Evolutionary conservation across 92 coral and sea anemone genomes (phyloP).

Genomic region (Galaxea fascicularis): DNA sequence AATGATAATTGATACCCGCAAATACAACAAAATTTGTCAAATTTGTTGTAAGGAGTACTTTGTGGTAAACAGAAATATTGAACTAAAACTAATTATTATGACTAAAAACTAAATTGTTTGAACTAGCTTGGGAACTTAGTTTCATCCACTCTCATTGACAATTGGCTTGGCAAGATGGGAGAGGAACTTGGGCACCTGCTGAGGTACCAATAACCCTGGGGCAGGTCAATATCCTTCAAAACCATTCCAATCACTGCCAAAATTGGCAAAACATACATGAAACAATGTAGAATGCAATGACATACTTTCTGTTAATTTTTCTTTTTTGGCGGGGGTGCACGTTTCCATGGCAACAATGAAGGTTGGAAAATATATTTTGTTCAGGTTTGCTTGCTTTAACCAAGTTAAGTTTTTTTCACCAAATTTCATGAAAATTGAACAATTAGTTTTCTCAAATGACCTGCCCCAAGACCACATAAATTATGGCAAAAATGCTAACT

Average conservation of each 20-base stretch:
- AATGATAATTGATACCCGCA: no score
- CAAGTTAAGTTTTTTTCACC: constrained; percentile 5
- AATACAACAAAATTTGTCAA: no score
- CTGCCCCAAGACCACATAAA: constrained; percentile 27
- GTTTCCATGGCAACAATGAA: constrained; percentile 24
- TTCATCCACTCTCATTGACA: no score
- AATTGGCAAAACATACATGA: constrained; percentile 12
- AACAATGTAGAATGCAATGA: constrained; percentile 36
- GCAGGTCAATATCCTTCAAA: constrained; percentile 36
- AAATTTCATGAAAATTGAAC: constrained; percentile 28
- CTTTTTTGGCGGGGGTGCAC: constrained; percentile 13
- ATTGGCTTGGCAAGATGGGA: no score
- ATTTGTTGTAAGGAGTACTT: no score
- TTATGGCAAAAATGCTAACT: not conserved
- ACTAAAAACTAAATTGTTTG: no score
- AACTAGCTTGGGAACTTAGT: no score
- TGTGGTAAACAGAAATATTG: no score
- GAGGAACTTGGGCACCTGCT: not conserved
- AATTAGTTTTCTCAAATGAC: constrained; percentile 25
- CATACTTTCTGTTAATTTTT: not conserved
- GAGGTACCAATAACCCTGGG: not conserved
- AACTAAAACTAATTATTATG: no score
- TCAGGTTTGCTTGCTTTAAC: constrained; percentile 14
- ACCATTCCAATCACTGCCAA: constrained; percentile 4
- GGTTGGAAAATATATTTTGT: not conserved